Evolutionary conservation across 1,140 invertebrate genomes (phyloP).

Genomic region (Bombus sylvicola): DNA sequence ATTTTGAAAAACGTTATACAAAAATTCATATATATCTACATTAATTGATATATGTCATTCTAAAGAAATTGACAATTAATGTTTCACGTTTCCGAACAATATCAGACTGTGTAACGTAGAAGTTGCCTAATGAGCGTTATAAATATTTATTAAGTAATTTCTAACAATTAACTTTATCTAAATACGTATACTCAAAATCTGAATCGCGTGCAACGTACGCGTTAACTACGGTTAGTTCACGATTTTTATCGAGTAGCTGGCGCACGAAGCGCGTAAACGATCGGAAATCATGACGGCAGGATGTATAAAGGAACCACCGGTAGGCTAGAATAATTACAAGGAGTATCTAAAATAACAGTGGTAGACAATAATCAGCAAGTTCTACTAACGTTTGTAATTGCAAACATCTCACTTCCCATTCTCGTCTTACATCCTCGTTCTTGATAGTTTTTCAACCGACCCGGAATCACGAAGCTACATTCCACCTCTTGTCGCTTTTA

Average conservation of each 20-base stretch:
- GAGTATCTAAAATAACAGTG: background rate
- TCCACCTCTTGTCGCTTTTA: background rate
- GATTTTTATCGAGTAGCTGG: too few relatives aligned
- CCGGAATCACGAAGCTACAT: background rate
- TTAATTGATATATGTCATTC: too few relatives aligned
- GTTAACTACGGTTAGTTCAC: background rate
- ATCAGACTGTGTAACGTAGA: too few relatives aligned
- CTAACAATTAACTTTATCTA: background rate
- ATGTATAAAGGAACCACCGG: background rate
- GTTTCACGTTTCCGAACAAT: too few relatives aligned
- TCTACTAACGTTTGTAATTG: background rate
- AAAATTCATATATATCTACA: background rate
- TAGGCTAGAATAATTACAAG: background rate
- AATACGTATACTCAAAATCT: background rate
- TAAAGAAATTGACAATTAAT: too few relatives aligned
- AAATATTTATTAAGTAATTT: too few relatives aligned
- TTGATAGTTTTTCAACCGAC: background rate
- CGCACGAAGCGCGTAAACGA: background rate
- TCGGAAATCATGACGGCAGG: constrained; percentile 1
- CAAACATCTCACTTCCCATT: background rate
- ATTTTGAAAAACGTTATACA: background rate
- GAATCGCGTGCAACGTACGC: background rate
- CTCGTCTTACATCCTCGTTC: background rate
- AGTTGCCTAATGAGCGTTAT: too few relatives aligned
- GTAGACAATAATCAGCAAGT: background rate